phyloP scores from a whole-genome alignment of 2,113 vertebrate genomes.

The Hemicordylus capensis region DNA sequence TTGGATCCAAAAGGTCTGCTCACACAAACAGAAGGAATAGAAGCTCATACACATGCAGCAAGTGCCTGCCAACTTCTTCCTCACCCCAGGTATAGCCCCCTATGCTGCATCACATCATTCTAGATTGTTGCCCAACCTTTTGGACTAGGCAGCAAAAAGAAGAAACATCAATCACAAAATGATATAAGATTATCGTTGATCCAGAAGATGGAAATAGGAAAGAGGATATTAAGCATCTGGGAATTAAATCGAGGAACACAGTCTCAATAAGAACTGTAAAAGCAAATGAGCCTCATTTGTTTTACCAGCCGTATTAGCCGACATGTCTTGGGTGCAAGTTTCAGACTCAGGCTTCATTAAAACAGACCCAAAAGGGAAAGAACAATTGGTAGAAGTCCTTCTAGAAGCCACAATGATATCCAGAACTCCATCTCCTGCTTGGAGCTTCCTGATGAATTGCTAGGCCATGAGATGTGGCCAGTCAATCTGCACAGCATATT shows the following conservation, averaged over 20 bases:
- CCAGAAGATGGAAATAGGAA: neutral
- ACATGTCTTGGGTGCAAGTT: neutral
- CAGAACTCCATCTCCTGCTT: no score
- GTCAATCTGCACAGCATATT: no score
- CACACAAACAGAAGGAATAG: neutral
- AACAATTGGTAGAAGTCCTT: no score
- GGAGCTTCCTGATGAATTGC: no score
- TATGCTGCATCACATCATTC: neutral
- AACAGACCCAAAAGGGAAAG: neutral
- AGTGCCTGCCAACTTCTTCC: neutral
- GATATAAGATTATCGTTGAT: neutral
- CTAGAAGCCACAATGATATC: no score
- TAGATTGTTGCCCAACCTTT: neutral
- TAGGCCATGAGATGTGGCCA: no score
- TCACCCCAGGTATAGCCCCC: neutral
- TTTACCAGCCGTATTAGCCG: neutral
- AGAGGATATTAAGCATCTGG: neutral
- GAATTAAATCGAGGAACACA: neutral
- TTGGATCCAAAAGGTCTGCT: neutral
- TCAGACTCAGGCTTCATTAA: neutral
- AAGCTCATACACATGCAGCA: neutral
- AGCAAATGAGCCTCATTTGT: neutral
- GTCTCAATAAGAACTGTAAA: conserved; percentile 8
- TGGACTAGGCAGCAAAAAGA: neutral
- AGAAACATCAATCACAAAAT: neutral